phyloP scores from a whole-genome alignment of 2,797 vertebrate species.

The Natrix natrix region DNA sequence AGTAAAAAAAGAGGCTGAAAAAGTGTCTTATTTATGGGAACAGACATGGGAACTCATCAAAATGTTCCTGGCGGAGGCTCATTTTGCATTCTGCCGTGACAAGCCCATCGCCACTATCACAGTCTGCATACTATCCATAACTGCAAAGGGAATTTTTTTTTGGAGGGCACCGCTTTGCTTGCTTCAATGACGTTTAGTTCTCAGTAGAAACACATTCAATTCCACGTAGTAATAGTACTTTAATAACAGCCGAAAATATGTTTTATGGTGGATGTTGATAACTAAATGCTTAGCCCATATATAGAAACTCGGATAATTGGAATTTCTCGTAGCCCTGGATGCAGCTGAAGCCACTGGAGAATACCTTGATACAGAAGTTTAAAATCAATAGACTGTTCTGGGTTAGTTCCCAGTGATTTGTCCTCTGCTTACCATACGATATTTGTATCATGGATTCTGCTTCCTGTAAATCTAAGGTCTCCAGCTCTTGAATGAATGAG shows the following conservation, averaged over 20 bases:
- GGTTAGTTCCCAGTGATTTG: slow-evolving; percentile 73
- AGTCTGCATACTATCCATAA: slow-evolving; percentile 42
- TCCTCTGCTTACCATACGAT: slow-evolving; percentile 70
- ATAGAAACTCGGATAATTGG: slow-evolving; percentile 74
- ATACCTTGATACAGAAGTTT: slow-evolving; percentile 72
- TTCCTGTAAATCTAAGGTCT: slow-evolving; percentile 72
- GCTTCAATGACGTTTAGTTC: slow-evolving; percentile 17
- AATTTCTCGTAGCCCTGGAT: slow-evolving; percentile 69
- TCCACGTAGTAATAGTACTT: slow-evolving; percentile 60
- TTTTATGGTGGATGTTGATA: slow-evolving; percentile 72
- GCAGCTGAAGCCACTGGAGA: slow-evolving; percentile 62
- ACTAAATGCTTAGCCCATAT: slow-evolving; percentile 71
- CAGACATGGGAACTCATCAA: background rate
- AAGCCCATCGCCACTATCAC: slow-evolving; percentile 36
- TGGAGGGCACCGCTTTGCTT: slow-evolving; percentile 47
- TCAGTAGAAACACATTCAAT: slow-evolving; percentile 45
- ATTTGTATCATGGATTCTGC: slow-evolving; percentile 69
- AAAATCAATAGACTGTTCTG: slow-evolving; percentile 73
- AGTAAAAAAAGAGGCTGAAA: background rate
- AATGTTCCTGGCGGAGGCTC: slow-evolving; percentile 18
- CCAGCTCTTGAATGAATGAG: slow-evolving; percentile 73
- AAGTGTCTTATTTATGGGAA: background rate
- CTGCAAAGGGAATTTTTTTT: slow-evolving; percentile 54
- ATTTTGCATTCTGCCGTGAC: slow-evolving; percentile 21
- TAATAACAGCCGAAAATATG: slow-evolving; percentile 69